Conservation (phyloP, 2,113 vertebrate species). For the Lichenostomus cassidix region DNA sequence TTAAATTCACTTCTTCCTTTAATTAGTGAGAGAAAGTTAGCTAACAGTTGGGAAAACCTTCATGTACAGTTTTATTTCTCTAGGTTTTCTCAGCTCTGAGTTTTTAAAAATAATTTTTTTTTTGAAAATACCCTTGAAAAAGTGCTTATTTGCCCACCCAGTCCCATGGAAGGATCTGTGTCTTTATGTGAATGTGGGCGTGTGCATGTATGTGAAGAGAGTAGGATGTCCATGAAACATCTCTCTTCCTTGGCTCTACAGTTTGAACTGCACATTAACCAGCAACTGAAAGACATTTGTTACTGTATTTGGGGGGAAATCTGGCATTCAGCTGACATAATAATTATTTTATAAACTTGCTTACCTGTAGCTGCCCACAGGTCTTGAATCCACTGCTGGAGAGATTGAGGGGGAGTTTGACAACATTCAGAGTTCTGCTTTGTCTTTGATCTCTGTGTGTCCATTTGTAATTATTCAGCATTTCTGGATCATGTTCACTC, state of each 20-base stretch:
- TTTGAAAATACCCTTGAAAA: not conserved
- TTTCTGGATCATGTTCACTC: not conserved
- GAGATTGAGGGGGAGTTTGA: not conserved
- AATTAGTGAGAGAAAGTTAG: not conserved
- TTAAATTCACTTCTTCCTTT: not conserved
- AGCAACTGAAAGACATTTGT: not conserved
- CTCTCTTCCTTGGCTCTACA: not conserved
- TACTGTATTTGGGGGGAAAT: not conserved
- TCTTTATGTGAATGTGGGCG: not conserved
- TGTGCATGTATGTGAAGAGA: not conserved
- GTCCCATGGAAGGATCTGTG: not conserved
- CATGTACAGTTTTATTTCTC: not conserved
- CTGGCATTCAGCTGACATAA: not conserved
- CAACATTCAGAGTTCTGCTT: not conserved
- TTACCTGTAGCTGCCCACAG: not conserved
- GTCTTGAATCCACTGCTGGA: not conserved
- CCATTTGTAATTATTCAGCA: not conserved
- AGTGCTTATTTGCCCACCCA: not conserved
- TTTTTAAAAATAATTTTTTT: not conserved
- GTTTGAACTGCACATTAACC: not conserved
- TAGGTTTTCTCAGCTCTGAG: not conserved
- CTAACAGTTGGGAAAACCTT: not conserved
- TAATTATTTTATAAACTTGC: constrained; percentile 5
- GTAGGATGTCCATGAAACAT: not conserved
- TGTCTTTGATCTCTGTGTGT: not conserved